Conservation (phyloP, 2,797 vertebrate genomes). For the Esox lucius region DNA sequence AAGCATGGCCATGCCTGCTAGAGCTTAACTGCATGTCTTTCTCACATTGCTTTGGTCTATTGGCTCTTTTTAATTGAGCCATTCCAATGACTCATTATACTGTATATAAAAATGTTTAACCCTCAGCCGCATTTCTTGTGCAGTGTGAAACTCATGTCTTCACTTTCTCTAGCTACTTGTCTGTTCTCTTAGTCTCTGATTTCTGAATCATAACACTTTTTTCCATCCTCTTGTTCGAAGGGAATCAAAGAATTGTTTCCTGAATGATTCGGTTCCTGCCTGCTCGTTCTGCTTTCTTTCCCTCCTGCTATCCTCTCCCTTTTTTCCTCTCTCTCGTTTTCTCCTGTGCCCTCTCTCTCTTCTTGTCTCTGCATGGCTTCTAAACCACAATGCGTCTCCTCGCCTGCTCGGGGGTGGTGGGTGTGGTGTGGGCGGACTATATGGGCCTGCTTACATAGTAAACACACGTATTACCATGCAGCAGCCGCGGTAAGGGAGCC, state of each 20-base stretch:
- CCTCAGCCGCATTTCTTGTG: not conserved
- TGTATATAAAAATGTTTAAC: not conserved
- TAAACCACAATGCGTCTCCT: slow-evolving; percentile 55
- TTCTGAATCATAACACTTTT: slow-evolving; percentile 13
- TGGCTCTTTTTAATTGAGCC: not conserved
- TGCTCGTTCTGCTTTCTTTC: slow-evolving; percentile 18
- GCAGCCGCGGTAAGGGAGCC: slow-evolving; percentile 58
- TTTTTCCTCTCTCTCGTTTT: slow-evolving; percentile 25
- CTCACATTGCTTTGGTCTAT: not conserved
- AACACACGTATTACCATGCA: slow-evolving; percentile 58
- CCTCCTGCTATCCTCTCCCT: not conserved
- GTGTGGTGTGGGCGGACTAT: slow-evolving; percentile 69
- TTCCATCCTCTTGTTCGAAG: not conserved
- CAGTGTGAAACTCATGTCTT: slow-evolving; percentile 5
- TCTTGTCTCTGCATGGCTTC: slow-evolving; percentile 63
- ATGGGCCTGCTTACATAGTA: slow-evolving; percentile 60
- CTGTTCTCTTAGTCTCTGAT: slow-evolving; percentile 16
- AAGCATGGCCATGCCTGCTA: not conserved
- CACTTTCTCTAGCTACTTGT: not conserved
- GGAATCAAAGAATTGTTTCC: slow-evolving; percentile 9
- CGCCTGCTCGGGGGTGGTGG: slow-evolving; percentile 68
- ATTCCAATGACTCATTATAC: no score
- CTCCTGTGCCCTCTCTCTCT: slow-evolving; percentile 24
- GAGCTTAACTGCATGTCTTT: not conserved
- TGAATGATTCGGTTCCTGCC: slow-evolving; percentile 10